Percentiles rank a stretch among this genome's conserved stretches.
Conservation (phyloP, 2,888 invertebrate genomes). For the Alcis repandata region DNA sequence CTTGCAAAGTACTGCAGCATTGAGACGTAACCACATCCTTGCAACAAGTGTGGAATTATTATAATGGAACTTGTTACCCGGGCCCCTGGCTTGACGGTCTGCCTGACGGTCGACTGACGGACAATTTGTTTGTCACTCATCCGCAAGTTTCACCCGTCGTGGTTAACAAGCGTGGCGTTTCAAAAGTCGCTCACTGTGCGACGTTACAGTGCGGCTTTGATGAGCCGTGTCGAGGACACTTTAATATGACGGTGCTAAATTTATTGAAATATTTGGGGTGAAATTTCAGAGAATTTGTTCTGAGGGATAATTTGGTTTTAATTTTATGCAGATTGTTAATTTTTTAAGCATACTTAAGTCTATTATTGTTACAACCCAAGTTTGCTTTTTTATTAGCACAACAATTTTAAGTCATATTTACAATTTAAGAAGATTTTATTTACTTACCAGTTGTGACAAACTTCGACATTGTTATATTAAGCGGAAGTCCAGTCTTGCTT, state of each 20-base stretch:
- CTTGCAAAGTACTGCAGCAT: conserved; percentile 36
- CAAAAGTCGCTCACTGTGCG: conserved; percentile 50
- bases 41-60: conserved; percentile 42
- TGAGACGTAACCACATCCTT: conserved; percentile 42
- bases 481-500: background rate
- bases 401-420: too few species aligned
- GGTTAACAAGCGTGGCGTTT: conserved; percentile 63
- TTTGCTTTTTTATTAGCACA: too few species aligned
- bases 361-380: too few species aligned
- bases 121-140: conserved; percentile 70
- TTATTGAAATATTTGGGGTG: background rate
- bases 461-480: too few species aligned
- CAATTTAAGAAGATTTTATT: too few species aligned
- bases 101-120: conserved; percentile 53
- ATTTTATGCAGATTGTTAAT: too few species aligned
- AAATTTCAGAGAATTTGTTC: background rate
- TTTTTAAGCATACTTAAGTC: too few species aligned
- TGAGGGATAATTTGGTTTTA: too few species aligned
- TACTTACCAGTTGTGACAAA: too few species aligned
- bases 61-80: conserved; percentile 45
- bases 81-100: conserved; percentile 24
- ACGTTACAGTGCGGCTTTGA: conserved; percentile 31
- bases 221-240: conserved; percentile 5
- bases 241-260: background rate
- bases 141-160: conserved; percentile 48